Percentiles rank a stretch among this genome's conserved stretches.
Evolutionary conservation across 1,140 invertebrate genomes (phyloP).

Genomic region (Drosophila sturtevanti): DNA sequence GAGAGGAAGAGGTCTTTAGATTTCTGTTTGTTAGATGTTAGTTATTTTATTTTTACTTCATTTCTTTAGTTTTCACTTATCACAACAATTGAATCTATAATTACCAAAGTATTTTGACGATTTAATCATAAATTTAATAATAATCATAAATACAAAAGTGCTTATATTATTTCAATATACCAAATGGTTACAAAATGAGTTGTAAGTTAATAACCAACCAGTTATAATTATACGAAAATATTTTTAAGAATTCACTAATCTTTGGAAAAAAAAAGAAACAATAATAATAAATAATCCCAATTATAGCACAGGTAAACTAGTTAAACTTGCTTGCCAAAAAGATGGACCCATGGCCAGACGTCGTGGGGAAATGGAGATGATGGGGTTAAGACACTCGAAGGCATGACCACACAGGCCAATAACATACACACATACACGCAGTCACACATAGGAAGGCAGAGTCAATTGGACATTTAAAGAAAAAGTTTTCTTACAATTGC

Average conservation of each 20-base stretch:
- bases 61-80: no score
- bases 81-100: not conserved
- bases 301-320: slow-evolving; percentile 4
- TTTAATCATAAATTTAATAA: no score
- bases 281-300: not conserved
- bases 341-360: not conserved
- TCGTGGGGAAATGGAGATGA: not conserved
- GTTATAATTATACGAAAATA: no score
- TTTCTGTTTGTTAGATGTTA: not conserved
- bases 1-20: not conserved
- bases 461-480: not conserved
- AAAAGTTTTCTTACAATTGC: no score
- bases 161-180: no score
- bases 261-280: not conserved
- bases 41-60: not conserved
- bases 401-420: not conserved
- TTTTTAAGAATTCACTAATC: no score
- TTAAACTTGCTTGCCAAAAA: slow-evolving; percentile 1
- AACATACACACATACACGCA: not conserved
- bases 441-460: not conserved
- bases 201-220: no score
- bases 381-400: not conserved
- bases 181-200: no score
- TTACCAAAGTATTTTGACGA: no score
- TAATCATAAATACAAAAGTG: no score